A percentile compares a stretch with the other conserved stretches of the same genome.
These are phyloP conservation scores for Drosophila funebris DNA, from an alignment of 1,140 invertebrate species.

Conservation along the genomic window DNA sequence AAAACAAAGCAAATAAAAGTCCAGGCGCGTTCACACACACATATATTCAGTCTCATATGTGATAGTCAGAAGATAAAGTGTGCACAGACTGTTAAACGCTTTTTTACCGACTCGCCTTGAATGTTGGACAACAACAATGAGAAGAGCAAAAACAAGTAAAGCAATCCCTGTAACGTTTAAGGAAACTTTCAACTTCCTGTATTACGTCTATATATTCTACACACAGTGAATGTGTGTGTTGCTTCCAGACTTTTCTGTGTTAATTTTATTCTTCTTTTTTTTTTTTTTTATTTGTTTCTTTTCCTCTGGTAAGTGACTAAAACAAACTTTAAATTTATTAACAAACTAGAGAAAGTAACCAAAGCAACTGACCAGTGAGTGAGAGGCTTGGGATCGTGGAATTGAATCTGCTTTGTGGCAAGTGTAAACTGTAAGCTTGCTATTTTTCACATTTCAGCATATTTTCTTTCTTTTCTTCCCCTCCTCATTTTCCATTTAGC, in stretches of 20 bases:
- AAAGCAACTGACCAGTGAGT: conserved; percentile 35
- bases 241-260: conserved; percentile 12
- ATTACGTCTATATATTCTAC: conserved; percentile 33
- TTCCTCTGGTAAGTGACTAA: conserved; percentile 38
- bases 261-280: conserved; percentile 20
- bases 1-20: conserved; percentile 79
- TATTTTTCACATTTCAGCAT: conserved; percentile 61
- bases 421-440: conserved; percentile 67
- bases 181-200: conserved; percentile 69
- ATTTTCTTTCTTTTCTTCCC: conserved; percentile 36
- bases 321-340: conserved; percentile 80
- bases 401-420: conserved; percentile 48
- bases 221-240: neutral
- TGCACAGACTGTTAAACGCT: conserved; percentile 71
- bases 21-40: conserved; percentile 30
- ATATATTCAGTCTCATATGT: neutral
- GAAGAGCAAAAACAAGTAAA: conserved; percentile 44
- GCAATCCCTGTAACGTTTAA: conserved; percentile 76
- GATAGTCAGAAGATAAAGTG: conserved; percentile 37
- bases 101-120: conserved; percentile 47
- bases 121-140: conserved; percentile 13
- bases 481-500: conserved; percentile 37
- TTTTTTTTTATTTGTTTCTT: neutral
- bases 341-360: conserved; percentile 58
- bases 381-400: conserved; percentile 15